Conservation (phyloP, 2,797 vertebrate species). For the Acanthornis magna region DNA sequence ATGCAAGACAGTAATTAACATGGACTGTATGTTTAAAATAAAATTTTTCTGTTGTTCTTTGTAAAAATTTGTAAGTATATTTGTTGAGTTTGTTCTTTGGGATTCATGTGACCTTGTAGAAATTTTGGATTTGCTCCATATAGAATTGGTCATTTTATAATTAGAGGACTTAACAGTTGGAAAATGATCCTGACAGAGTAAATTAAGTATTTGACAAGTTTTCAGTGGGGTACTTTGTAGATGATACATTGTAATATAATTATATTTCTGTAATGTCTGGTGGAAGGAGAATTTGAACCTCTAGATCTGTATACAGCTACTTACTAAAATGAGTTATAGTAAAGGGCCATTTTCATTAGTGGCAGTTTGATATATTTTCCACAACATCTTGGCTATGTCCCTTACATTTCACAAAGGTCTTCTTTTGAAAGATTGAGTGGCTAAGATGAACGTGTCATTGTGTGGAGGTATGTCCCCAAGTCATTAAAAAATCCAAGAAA, state of each 20-base stretch:
- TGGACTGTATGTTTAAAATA: not conserved
- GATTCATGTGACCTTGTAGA: not conserved
- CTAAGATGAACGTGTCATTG: not conserved
- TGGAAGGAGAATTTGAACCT: not conserved
- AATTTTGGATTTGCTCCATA: not conserved
- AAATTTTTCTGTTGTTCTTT: not conserved
- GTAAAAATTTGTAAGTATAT: not conserved
- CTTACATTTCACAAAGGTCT: not conserved
- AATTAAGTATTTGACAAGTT: not conserved
- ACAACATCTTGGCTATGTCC: not conserved
- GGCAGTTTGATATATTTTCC: not conserved
- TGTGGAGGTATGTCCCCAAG: not conserved
- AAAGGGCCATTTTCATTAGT: not conserved
- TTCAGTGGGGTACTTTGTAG: not conserved
- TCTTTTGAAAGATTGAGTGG: not conserved
- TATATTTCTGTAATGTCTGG: not conserved
- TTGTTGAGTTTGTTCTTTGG: not conserved
- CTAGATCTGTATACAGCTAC: rapidly evolving
- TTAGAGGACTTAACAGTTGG: not conserved
- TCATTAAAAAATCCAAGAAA: not conserved
- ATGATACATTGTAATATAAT: not conserved
- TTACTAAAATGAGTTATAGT: not conserved
- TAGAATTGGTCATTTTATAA: not conserved
- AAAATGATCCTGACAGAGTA: not conserved
- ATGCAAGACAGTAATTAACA: not conserved